Conservation (phyloP, 1,140 invertebrate genomes). For the Gryon sp. region DNA sequence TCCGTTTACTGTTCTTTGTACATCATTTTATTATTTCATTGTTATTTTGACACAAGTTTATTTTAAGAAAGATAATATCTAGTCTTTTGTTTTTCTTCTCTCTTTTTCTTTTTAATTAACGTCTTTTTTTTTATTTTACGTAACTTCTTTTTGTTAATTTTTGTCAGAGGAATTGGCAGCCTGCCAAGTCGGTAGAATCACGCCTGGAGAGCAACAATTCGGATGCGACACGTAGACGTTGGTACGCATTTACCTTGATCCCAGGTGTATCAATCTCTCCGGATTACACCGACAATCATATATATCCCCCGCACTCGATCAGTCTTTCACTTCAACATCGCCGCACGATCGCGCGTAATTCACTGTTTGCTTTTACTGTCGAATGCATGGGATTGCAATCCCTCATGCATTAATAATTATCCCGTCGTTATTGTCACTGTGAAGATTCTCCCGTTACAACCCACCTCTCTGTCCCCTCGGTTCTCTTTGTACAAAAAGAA, state of each 20-base stretch:
- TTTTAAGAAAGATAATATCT: conserved; percentile 79
- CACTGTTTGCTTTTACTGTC: conserved; percentile 25
- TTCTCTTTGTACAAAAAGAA: conserved; percentile 39
- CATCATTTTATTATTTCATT: conserved; percentile 78
- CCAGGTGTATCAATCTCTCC: conserved; percentile 48
- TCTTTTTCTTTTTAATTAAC: conserved; percentile 48
- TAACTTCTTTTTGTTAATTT: conserved; percentile 55
- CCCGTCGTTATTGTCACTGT: conserved; percentile 72
- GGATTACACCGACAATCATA: conserved; percentile 32
- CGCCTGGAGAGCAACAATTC: conserved; percentile 53
- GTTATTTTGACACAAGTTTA: conserved; percentile 78
- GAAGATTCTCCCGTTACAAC: conserved; percentile 21
- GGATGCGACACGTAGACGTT: conserved; percentile 28
- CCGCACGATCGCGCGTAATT: conserved; percentile 1
- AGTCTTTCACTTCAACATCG: conserved; percentile 19
- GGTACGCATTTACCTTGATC: conserved; percentile 47
- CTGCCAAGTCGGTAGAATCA: conserved; percentile 60
- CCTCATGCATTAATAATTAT: conserved; percentile 18
- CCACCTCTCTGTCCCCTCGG: conserved; percentile 14
- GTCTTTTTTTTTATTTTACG: conserved; percentile 57
- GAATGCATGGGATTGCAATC: neutral
- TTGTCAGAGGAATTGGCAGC: conserved; percentile 64
- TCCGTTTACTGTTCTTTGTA: conserved; percentile 72
- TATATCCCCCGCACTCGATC: conserved; percentile 35
- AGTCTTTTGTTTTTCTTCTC: conserved; percentile 66